Conservation (phyloP, 92 coral and sea anemone species). For the Actinostola sp. region DNA sequence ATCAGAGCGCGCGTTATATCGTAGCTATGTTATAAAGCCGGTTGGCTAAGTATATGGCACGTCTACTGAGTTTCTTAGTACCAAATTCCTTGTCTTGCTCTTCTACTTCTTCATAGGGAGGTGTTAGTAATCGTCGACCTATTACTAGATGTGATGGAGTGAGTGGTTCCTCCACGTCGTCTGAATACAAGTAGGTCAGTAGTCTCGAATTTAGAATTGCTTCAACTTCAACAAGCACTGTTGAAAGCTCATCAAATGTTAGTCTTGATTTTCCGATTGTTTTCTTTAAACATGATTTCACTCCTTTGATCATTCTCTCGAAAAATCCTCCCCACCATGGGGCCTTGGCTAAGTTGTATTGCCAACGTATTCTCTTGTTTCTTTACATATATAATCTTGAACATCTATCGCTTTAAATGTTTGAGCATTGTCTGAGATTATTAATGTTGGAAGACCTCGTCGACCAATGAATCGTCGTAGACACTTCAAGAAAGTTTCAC, state of each 20-base stretch:
- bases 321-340: too few species aligned
- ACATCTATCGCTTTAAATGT: conserved; percentile 13
- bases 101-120: too few species aligned
- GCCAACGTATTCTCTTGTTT: conserved; percentile 11
- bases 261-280: conserved; percentile 19
- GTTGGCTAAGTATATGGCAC: too few species aligned
- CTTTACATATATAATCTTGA: not conserved
- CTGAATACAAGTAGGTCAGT: conserved; percentile 34
- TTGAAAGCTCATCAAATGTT: conserved; percentile 27
- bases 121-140: conserved; percentile 26
- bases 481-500: conserved; percentile 11
- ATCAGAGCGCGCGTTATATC: too few species aligned
- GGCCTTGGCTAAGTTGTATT: conserved; percentile 12
- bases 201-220: conserved; percentile 41
- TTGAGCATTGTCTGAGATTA: conserved; percentile 25
- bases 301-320: conserved; percentile 24
- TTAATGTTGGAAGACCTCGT: conserved; percentile 15
- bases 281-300: conserved; percentile 37
- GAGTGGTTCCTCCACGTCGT: conserved; percentile 34
- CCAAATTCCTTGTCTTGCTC: too few species aligned
- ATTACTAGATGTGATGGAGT: conserved; percentile 38
- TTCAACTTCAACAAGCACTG: conserved; percentile 37
- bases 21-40: too few species aligned
- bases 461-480: conserved; percentile 12
- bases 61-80: too few species aligned